Base-by-base conservation (phyloP, 1,140 invertebrate species). In the Drosophila nikananu region DNA sequence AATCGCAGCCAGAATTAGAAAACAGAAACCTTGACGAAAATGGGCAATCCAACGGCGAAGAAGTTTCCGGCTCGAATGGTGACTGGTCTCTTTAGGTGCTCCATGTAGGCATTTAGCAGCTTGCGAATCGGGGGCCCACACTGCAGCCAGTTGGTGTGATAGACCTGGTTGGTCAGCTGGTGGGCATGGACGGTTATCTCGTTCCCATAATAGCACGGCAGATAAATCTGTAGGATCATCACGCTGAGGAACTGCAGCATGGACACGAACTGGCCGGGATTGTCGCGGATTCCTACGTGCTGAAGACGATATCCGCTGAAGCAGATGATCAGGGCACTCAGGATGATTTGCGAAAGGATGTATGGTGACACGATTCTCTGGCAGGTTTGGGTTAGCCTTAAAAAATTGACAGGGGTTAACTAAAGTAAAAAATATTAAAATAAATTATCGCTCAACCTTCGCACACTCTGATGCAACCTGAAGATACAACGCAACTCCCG, bases 261-360 rank as follows among this genome's bases (percentile, higher is more conserved):
- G 13, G 84, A 52, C 21, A 86, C 66, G 25, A 91, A 92, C 59
- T 91, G 91, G 12, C 91, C 91, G 6, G 84, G 84, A 79, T 71
- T 72, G 27, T 70, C 73, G 6, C 62, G 64, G 25, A 86, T 67
- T 1, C 80, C 83, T 60, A 83, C 62, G 13, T 86, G 77, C 51
- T 81, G 74, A 13, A 92, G 55, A 1, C 87, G 81, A 66, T 83
- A 92, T 21, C 87, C 87, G n/a, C 80, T 83, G 17, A 92, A 92
- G 64, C 91, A 92, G 25, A 92, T 84, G n/a, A 92, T 91, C 21
- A 92, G 82, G 3, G 87, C 91, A 49, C 91, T 92, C 8, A 92
- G 51, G n/a, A 92, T 48, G 15, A 92, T 86, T 21, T 92, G 91
- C 0, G 86, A 83, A 15, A 92, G 66, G 8, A 91, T 65, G 7